Conservation (phyloP, 2,113 vertebrate genomes). For the Nannobrachium achirus region DNA sequence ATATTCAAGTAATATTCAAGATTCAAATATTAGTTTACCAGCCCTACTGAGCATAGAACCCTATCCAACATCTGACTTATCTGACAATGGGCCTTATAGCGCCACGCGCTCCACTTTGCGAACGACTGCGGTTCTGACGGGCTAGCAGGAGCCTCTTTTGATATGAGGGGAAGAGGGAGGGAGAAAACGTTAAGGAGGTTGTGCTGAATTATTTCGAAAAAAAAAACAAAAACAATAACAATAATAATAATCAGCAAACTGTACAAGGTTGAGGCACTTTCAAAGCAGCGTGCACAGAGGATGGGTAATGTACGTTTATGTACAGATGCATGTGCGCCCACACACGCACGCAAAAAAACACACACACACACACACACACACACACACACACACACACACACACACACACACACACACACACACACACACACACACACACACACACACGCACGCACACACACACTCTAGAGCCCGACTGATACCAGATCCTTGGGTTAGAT, state of each 20-base stretch:
- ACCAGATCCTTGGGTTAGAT: too few relatives aligned
- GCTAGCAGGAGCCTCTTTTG: background rate
- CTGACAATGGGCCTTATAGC: too few relatives aligned
- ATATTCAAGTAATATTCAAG: too few relatives aligned
- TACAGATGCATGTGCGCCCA: background rate
- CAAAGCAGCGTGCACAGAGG: constrained; percentile 68
- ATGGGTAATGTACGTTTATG: constrained; percentile 35
- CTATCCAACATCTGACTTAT: too few relatives aligned
- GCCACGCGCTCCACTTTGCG: too few relatives aligned
- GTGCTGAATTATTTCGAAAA: constrained; percentile 44
- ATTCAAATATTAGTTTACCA: too few relatives aligned
- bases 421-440: constrained; percentile 7
- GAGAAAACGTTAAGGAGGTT: constrained; percentile 11
- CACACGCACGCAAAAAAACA: constrained; percentile 8
- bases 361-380: constrained; percentile 3
- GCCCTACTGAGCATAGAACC: too few relatives aligned
- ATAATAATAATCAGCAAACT: constrained; percentile 33
- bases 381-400: background rate
- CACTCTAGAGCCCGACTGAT: background rate
- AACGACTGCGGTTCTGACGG: too few relatives aligned
- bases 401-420: constrained; percentile 8
- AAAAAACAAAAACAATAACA: constrained; percentile 11
- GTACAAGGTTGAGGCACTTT: constrained; percentile 77
- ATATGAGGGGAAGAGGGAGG: constrained; percentile 23
- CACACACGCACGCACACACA: constrained; percentile 21